Conservation (phyloP, 1,140 invertebrate genomes). For the Andricus grossulariae region DNA sequence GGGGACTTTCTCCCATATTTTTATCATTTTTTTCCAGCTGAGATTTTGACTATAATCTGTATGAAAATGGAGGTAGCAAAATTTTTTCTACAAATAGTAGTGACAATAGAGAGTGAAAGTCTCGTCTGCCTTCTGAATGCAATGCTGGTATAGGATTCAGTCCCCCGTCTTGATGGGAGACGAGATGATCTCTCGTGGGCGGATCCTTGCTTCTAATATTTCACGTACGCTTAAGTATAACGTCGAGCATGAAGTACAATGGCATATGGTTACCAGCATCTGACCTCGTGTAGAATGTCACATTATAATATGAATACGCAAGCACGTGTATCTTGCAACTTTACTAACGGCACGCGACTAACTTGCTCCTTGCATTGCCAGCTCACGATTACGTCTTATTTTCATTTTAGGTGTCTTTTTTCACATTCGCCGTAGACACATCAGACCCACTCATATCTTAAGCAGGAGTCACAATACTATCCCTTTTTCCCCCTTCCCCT, state of each 20-base stretch:
- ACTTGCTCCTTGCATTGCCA: conserved; percentile 45
- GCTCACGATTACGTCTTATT: conserved; percentile 34
- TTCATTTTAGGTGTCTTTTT: conserved; percentile 9
- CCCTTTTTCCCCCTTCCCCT: too few species aligned
- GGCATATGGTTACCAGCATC: conserved; percentile 69
- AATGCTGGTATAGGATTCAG: not conserved
- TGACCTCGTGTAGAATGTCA: conserved; percentile 69
- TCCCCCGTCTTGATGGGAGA: conserved; percentile 8
- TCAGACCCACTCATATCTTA: not conserved
- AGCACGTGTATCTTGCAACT: conserved; percentile 48
- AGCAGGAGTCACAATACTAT: not conserved
- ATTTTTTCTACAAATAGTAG: not conserved
- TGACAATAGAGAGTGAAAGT: conserved; percentile 6
- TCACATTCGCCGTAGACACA: conserved; percentile 12
- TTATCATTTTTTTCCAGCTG: too few species aligned
- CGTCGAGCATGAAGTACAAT: conserved; percentile 59
- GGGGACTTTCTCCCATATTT: not conserved
- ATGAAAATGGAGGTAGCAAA: too few species aligned
- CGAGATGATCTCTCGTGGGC: conserved; percentile 64
- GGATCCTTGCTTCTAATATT: conserved; percentile 62
- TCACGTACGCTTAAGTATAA: conserved; percentile 43
- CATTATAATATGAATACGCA: conserved; percentile 73
- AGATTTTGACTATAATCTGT: too few species aligned
- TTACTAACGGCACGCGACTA: conserved; percentile 62
- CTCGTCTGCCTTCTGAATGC: conserved; percentile 5